Percentiles rank a stretch among this genome's conserved stretches.
Conservation (phyloP, 2,797 vertebrate genomes). For the Cynopterus sphinx region DNA sequence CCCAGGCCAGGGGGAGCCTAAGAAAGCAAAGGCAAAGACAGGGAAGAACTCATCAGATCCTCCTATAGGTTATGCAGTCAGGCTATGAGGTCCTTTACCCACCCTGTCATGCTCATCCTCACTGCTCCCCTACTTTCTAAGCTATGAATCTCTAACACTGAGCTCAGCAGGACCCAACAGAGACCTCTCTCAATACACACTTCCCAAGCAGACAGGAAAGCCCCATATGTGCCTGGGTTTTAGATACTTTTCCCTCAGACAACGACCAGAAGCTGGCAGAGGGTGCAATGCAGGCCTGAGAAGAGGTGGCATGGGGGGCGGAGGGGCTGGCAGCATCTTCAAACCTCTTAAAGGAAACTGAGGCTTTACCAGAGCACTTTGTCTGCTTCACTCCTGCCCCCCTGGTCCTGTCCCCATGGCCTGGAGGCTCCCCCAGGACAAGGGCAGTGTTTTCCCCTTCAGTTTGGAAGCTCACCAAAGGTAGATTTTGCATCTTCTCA, state of each 20-base stretch:
- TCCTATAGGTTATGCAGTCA: neutral
- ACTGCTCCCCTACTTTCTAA: neutral
- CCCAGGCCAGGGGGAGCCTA: neutral
- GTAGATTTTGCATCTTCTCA: neutral
- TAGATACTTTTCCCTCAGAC: neutral
- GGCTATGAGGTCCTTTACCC: neutral
- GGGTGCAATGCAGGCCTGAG: neutral
- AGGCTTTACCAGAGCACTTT: neutral
- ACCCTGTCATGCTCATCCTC: neutral
- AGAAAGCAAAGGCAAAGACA: neutral
- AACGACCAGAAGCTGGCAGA: neutral
- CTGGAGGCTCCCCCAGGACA: neutral
- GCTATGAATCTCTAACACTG: neutral
- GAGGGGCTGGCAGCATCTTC: neutral
- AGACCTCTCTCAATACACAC: neutral
- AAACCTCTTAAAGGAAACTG: neutral
- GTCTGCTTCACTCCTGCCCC: neutral
- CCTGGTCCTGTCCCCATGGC: neutral
- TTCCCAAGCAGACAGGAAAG: neutral
- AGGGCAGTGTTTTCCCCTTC: neutral
- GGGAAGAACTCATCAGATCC: neutral
- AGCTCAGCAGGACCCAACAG: neutral
- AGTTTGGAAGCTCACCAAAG: neutral
- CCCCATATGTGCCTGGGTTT: rapidly evolving
- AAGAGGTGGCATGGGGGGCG: neutral